Percentiles rank a stretch among this genome's conserved stretches.
Conservation (phyloP, 2,888 invertebrate genomes). For the Urechis unicinctus region DNA sequence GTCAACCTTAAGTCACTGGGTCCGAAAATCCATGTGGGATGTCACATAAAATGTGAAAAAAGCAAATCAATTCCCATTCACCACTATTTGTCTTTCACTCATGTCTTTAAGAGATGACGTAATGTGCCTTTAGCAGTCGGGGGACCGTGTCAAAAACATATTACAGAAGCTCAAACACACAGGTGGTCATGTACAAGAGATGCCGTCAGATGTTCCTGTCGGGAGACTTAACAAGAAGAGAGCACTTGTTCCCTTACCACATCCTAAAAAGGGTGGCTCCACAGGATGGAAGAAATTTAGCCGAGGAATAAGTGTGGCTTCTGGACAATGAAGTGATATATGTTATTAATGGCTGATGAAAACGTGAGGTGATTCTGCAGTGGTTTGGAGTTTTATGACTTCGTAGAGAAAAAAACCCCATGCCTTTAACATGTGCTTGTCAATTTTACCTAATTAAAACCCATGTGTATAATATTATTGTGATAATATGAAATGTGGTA, state of each 20-base stretch:
- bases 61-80: not conserved
- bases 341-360: too few relatives aligned
- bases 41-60: not conserved
- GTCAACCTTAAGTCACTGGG: constrained; percentile 42
- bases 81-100: not conserved
- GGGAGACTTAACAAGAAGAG: not conserved
- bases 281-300: not conserved
- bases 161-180: constrained; percentile 22
- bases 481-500: too few relatives aligned
- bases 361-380: too few relatives aligned
- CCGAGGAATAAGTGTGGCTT: not conserved
- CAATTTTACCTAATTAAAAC: too few relatives aligned
- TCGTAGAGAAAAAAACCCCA: too few relatives aligned
- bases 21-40: too few relatives aligned
- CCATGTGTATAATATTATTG: too few relatives aligned
- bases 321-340: too few relatives aligned
- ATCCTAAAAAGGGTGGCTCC: constrained; percentile 20
- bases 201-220: not conserved
- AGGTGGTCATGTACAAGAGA: not conserved
- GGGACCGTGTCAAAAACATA: constrained; percentile 30
- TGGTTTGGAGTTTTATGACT: too few relatives aligned
- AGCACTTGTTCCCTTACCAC: not conserved
- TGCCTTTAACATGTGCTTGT: too few relatives aligned
- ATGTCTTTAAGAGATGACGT: not conserved
- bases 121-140: constrained; percentile 25